phyloP scores from a whole-genome alignment of 2,797 vertebrate species.

The Telmatherina bonti region DNA sequence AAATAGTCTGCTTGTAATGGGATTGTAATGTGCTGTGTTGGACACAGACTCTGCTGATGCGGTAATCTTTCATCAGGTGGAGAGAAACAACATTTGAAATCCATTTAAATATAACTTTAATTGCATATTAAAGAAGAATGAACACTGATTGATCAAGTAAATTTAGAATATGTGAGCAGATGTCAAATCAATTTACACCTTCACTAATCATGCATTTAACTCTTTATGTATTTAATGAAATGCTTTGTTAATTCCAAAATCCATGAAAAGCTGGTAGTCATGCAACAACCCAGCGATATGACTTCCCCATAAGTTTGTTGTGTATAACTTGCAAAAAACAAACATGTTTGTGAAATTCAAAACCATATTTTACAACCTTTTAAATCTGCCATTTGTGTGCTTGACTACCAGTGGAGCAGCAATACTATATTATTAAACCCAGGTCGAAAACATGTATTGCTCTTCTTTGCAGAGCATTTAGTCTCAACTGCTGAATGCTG shows the following conservation, averaged over 20 bases:
- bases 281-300: no score
- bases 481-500: no score
- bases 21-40: slow-evolving; percentile 37
- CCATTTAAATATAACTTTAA: slow-evolving; percentile 9
- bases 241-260: no score
- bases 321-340: no score
- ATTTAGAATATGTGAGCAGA: background rate
- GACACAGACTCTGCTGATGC: background rate
- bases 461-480: background rate
- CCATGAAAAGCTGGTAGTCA: no score
- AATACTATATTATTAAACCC: no score
- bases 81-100: slow-evolving; percentile 1
- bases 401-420: no score
- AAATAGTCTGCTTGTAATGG: slow-evolving; percentile 43
- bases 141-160: background rate
- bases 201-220: background rate
- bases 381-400: no score
- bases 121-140: background rate
- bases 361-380: background rate
- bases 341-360: background rate
- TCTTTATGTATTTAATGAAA: background rate
- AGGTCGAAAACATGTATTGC: background rate
- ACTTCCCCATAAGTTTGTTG: no score
- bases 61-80: slow-evolving; percentile 19
- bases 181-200: background rate